Conservation (phyloP, 2,113 vertebrate genomes). For the Myotis yumanensis region DNA sequence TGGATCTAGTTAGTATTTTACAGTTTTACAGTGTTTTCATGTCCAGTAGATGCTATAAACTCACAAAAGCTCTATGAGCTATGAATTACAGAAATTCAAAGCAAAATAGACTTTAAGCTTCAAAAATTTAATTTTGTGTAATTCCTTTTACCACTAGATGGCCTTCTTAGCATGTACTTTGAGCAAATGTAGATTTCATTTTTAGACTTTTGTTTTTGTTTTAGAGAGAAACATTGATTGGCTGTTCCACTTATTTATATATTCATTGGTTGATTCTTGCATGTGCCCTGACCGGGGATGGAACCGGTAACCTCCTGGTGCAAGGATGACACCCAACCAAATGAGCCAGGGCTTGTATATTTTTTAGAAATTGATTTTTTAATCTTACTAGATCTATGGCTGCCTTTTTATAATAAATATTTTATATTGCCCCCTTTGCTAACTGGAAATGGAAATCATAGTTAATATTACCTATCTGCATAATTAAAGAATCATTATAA, state of each 20-base stretch:
- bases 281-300: background rate
- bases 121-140: conserved; percentile 22
- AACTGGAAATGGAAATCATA: conserved; percentile 33
- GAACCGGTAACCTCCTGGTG: background rate
- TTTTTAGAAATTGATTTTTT: background rate
- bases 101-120: background rate
- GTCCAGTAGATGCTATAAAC: background rate
- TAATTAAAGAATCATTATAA: background rate
- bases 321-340: background rate
- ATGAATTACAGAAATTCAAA: conserved; percentile 20
- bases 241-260: background rate
- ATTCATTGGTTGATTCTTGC: background rate
- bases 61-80: background rate
- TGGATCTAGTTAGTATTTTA: background rate
- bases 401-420: conserved; percentile 1
- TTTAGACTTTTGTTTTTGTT: background rate
- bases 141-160: conserved; percentile 66
- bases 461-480: background rate
- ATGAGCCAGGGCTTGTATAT: background rate
- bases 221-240: background rate
- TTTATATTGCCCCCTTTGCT: background rate
- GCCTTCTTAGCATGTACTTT: conserved; percentile 2
- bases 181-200: background rate
- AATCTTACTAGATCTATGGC: background rate
- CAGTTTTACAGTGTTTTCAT: background rate